A percentile compares a stretch with the other conserved stretches of the same genome.
phyloP scores from a whole-genome alignment of 2,888 invertebrate genomes.

The Rhagonycha fulva region DNA sequence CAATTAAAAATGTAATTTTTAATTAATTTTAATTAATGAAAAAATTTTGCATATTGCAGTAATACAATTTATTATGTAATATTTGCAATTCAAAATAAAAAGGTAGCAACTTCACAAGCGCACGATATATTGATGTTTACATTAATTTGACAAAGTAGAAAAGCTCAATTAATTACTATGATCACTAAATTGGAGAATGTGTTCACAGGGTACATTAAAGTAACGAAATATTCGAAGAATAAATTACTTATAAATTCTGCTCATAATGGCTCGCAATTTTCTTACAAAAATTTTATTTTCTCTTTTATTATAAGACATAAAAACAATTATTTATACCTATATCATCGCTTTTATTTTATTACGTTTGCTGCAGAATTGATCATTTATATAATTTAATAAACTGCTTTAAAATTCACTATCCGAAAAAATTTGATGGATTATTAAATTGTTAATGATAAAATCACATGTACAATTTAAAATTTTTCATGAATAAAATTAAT shows the following conservation, averaged over 20 bases:
- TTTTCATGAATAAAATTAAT: neutral
- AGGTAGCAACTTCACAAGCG: neutral
- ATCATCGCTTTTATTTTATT: neutral
- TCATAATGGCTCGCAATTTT: neutral
- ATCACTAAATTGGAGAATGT: neutral
- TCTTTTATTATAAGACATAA: conserved; percentile 1
- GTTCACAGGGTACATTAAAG: neutral
- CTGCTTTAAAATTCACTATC: neutral
- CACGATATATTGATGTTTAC: neutral
- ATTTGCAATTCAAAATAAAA: neutral
- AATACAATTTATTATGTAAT: neutral
- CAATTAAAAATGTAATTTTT: neutral
- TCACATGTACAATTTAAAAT: neutral
- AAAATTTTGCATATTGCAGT: neutral
- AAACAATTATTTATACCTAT: neutral
- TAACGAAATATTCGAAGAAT: neutral
- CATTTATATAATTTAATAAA: neutral
- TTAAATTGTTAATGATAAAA: neutral
- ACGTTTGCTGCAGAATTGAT: neutral
- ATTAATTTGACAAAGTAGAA: conserved; percentile 1
- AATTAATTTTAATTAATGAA: neutral
- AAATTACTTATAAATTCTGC: conserved; percentile 1
- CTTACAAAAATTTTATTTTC: neutral
- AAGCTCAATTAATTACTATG: neutral
- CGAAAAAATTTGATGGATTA: neutral